phyloP scores from a whole-genome alignment of 2,888 invertebrate genomes.

The Dynastes maya region DNA sequence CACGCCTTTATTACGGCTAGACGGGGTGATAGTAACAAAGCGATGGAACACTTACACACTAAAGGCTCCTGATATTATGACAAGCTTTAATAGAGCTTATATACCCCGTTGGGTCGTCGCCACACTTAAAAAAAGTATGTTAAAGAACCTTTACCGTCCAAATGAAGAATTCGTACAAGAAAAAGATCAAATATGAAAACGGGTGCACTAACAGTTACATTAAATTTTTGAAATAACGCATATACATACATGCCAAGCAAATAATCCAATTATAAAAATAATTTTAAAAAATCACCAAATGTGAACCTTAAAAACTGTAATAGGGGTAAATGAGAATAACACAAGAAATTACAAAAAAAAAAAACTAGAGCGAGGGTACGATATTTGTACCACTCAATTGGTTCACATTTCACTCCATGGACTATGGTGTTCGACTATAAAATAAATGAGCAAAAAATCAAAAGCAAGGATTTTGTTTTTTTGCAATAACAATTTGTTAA shows the following conservation, averaged over 20 bases:
- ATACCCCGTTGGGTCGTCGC: too few species aligned
- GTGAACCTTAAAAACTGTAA: conserved; percentile 60
- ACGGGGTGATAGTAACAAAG: too few species aligned
- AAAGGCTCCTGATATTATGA: too few species aligned
- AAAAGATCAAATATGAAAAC: conserved; percentile 64
- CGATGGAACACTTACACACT: too few species aligned
- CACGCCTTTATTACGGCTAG: too few species aligned
- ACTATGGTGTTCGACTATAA: conserved; percentile 62
- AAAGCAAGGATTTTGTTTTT: conserved; percentile 66
- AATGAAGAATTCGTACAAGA: not conserved
- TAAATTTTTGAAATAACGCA: conserved; percentile 65
- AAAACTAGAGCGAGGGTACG: conserved; percentile 5
- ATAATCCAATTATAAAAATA: conserved; percentile 55
- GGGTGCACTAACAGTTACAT: conserved; percentile 50
- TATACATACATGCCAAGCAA: conserved; percentile 64
- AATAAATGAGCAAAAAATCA: conserved; percentile 70
- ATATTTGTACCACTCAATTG: conserved; percentile 22
- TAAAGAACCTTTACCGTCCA: conserved; percentile 27
- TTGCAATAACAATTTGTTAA: conserved; percentile 64
- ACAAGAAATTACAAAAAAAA: not conserved
- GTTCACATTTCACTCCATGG: conserved; percentile 42
- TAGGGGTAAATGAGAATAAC: conserved; percentile 51
- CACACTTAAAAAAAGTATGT: too few species aligned
- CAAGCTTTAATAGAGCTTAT: too few species aligned
- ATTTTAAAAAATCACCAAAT: conserved; percentile 59